Percentiles rank a stretch among this genome's conserved stretches.
These are phyloP conservation scores for Siderastrea siderea DNA, from an alignment of 92 coral and sea anemone species.

Conservation along the genomic window DNA sequence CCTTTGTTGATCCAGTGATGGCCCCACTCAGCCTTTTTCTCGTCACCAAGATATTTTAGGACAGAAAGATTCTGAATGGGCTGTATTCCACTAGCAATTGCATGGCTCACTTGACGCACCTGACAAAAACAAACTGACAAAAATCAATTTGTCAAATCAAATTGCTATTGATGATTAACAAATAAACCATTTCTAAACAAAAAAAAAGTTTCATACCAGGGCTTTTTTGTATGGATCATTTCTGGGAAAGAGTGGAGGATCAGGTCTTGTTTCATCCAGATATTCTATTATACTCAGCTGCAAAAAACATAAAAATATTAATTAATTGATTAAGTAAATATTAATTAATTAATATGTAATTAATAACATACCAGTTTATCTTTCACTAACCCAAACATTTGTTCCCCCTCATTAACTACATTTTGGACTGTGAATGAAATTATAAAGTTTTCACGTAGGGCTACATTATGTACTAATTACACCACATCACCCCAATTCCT, in stretches of 20 bases:
- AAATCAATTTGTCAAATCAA: not conserved
- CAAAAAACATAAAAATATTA: not conserved
- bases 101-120: slow-evolving; percentile 78
- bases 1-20: slow-evolving; percentile 93
- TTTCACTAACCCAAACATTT: no score
- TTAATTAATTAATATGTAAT: no score
- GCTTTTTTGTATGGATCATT: slow-evolving; percentile 90
- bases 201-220: slow-evolving; percentile 58
- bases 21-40: slow-evolving; percentile 94
- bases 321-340: not conserved
- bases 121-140: not conserved
- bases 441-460: no score
- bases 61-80: slow-evolving; percentile 92
- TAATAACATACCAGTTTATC: no score
- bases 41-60: slow-evolving; percentile 89
- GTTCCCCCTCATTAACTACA: no score
- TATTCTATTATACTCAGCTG: slow-evolving; percentile 94
- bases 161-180: not conserved
- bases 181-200: not conserved
- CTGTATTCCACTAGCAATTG: slow-evolving; percentile 83
- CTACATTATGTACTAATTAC: no score
- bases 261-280: slow-evolving; percentile 97
- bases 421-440: no score
- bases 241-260: slow-evolving; percentile 89
- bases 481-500: no score